Evolutionary conservation across 2,888 invertebrate genomes (phyloP).

Genomic region (Lepidocyrtinus sp.): DNA sequence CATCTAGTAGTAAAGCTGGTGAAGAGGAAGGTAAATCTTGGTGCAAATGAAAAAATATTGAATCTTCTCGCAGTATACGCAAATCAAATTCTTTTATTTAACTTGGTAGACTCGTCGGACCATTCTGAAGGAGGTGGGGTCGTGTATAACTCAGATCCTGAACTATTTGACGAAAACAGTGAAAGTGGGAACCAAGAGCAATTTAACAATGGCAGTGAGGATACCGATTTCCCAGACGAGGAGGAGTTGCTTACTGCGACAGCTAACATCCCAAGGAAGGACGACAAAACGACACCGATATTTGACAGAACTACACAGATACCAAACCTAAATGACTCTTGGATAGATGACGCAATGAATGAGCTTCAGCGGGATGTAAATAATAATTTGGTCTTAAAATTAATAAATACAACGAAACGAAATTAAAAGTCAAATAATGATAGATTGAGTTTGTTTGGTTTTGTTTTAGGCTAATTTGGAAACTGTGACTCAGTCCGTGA

Average conservation of each 20-base stretch:
- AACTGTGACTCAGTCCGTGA: slow-evolving; percentile 12
- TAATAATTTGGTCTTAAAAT: neutral
- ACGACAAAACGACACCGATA: too few species aligned
- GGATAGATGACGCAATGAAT: slow-evolving; percentile 38
- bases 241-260: neutral
- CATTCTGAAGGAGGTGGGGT: neutral
- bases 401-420: too few species aligned
- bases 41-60: slow-evolving; percentile 24
- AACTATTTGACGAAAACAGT: slow-evolving; percentile 19
- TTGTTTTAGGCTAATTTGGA: slow-evolving; percentile 50
- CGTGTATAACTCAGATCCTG: slow-evolving; percentile 23
- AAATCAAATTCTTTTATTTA: too few species aligned
- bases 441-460: neutral
- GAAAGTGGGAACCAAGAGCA: too few species aligned
- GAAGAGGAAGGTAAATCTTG: neutral
- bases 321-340: slow-evolving; percentile 27
- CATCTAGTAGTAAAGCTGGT: neutral
- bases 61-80: too few species aligned
- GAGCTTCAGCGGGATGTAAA: slow-evolving; percentile 38
- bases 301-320: neutral
- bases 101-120: neutral
- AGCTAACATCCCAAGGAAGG: too few species aligned
- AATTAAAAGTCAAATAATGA: too few species aligned
- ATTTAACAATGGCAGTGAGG: too few species aligned
- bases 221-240: slow-evolving; percentile 1